Conservation (phyloP, 2,113 vertebrate species). For the Tautogolabrus adspersus region DNA sequence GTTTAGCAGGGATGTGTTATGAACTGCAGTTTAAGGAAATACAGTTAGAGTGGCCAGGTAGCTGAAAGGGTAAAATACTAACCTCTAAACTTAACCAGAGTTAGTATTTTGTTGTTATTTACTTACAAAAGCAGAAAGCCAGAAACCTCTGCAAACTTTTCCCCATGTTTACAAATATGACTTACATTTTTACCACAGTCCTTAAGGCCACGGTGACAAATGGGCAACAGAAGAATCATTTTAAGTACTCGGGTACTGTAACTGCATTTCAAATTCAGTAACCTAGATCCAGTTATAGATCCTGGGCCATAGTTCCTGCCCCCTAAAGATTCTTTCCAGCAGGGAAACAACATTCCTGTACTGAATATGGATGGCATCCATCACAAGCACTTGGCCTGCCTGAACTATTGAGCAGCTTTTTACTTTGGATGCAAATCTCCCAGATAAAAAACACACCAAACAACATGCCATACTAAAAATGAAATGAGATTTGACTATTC, state of each 20-base stretch:
- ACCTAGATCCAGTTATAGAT: neutral
- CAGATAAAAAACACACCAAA: neutral
- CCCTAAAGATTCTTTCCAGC: neutral
- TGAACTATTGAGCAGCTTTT: neutral
- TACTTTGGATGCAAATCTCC: neutral
- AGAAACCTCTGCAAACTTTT: neutral
- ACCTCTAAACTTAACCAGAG: neutral
- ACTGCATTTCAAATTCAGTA: constrained; percentile 1
- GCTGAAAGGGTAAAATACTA: neutral
- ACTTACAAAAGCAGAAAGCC: neutral
- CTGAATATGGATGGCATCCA: neutral
- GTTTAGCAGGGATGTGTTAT: neutral
- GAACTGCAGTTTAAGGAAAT: neutral
- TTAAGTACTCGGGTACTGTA: neutral
- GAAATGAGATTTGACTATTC: neutral
- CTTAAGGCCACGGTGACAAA: neutral
- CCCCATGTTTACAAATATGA: neutral
- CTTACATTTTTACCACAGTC: neutral
- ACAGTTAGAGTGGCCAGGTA: neutral
- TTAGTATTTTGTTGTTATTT: neutral
- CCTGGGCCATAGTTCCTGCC: neutral
- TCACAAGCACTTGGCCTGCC: neutral
- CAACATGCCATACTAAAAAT: neutral
- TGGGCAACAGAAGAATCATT: neutral
- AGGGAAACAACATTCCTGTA: neutral